These are phyloP conservation scores for Dysidea cf. avara DNA, from an alignment of 37 sponge, comb jelly and placozoan genomes.

Conservation along the genomic window DNA sequence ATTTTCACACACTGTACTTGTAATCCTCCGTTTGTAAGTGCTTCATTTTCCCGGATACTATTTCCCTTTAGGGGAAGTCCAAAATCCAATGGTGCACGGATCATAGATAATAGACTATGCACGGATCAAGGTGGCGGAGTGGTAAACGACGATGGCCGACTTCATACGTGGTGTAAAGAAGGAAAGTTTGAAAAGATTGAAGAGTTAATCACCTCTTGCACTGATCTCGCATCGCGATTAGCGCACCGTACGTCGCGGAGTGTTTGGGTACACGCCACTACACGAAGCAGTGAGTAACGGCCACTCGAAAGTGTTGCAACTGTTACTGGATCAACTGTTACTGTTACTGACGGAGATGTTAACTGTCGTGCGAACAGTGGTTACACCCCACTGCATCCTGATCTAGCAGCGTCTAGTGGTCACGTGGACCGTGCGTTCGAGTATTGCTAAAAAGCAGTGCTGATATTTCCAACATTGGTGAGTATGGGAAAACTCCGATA, in stretches of 20 bases:
- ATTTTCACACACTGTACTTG: no score
- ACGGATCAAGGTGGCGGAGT: no score
- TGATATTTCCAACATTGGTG: constrained; percentile 46
- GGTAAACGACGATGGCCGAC: no score
- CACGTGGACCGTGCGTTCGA: constrained; percentile 56
- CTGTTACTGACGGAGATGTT: constrained; percentile 6
- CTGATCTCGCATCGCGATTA: background rate
- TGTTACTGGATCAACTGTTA: constrained; percentile 16
- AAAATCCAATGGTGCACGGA: no score
- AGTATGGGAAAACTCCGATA: constrained; percentile 59
- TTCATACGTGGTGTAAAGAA: no score
- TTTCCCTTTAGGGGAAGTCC: no score
- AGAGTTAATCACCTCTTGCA: no score
- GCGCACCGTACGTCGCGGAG: constrained; percentile 56
- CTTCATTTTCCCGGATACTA: no score
- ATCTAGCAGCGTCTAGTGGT: constrained; percentile 64
- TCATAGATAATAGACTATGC: no score
- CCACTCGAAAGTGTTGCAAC: constrained; percentile 25
- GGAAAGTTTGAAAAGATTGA: no score
- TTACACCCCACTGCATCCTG: constrained; percentile 77
- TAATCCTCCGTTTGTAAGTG: no score
- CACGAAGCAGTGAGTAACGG: constrained; percentile 75
- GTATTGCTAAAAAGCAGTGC: constrained; percentile 47
- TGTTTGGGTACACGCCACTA: constrained; percentile 88
- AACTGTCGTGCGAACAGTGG: constrained; percentile 52